Evolutionary conservation across 2,888 invertebrate genomes (phyloP).

Genomic region (Hypomecis atomaria): DNA sequence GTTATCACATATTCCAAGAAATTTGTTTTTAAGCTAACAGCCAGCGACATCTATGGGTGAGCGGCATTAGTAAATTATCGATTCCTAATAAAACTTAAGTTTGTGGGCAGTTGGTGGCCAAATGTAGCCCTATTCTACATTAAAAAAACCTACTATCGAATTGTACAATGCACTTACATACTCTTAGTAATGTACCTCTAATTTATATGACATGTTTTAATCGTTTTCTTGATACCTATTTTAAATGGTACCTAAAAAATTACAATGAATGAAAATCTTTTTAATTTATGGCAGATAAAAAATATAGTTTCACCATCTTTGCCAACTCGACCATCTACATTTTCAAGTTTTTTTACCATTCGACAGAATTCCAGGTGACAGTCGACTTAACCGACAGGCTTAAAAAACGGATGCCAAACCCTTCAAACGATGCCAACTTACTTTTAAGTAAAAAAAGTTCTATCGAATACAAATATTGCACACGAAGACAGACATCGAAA

Average conservation of each 20-base stretch:
- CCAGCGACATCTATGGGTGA: slow-evolving; percentile 68
- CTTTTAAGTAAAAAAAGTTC: slow-evolving; percentile 70
- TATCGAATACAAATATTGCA: slow-evolving; percentile 82
- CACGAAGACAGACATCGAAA: slow-evolving; percentile 66
- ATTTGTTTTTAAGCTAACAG: background rate
- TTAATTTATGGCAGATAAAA: too few species aligned
- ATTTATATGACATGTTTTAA: too few species aligned
- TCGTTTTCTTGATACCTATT: too few species aligned
- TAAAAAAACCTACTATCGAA: background rate
- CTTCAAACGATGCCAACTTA: slow-evolving; percentile 63
- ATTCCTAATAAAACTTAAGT: background rate
- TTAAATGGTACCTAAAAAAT: too few species aligned
- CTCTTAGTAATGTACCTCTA: too few species aligned
- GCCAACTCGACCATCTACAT: slow-evolving; percentile 2
- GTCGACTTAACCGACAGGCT: slow-evolving; percentile 55
- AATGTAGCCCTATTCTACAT: too few species aligned
- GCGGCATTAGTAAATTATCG: slow-evolving; percentile 48
- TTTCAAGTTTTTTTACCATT: slow-evolving; percentile 30
- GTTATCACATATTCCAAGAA: too few species aligned
- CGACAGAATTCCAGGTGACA: slow-evolving; percentile 55
- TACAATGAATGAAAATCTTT: too few species aligned
- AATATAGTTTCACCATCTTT: background rate
- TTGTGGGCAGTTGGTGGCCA: too few species aligned
- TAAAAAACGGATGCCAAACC: slow-evolving; percentile 36
- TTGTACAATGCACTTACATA: too few species aligned